These are phyloP conservation scores for Scolopax bukidnonensis DNA, from an alignment of 2,797 vertebrate genomes.

Conservation along the genomic window DNA sequence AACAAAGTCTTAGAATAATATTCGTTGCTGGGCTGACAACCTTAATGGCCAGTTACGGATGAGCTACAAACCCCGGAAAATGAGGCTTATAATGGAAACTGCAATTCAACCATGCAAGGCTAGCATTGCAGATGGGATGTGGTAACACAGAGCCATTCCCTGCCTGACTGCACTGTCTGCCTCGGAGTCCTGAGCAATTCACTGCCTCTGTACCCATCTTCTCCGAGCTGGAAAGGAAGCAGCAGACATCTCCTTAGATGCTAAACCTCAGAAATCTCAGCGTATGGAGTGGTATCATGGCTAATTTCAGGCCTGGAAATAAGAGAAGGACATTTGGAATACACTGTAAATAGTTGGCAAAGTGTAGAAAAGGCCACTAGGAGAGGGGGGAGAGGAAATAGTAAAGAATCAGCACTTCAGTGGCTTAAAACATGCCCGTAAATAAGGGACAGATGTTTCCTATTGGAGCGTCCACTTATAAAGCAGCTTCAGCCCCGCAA, in stretches of 20 bases:
- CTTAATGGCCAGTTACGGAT: conserved; percentile 22
- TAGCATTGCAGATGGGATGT: background rate
- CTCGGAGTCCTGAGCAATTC: background rate
- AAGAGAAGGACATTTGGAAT: conserved; percentile 12
- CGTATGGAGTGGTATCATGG: background rate
- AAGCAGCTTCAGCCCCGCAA: conserved; percentile 39
- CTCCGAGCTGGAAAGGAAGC: conserved; percentile 20
- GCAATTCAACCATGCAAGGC: conserved; percentile 12
- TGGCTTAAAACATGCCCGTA: conserved; percentile 12
- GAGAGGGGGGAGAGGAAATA: background rate
- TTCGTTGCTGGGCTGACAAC: conserved; percentile 34
- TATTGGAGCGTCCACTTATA: conserved; percentile 18
- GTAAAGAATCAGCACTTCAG: background rate
- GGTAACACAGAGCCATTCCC: background rate
- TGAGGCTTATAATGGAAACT: conserved; percentile 33
- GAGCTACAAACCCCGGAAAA: conserved; percentile 43
- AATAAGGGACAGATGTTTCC: conserved; percentile 68
- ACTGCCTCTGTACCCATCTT: background rate
- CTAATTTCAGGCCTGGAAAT: conserved; percentile 20
- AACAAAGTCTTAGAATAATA: conserved; percentile 35
- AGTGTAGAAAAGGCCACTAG: background rate
- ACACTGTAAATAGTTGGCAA: conserved; percentile 3
- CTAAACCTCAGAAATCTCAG: background rate
- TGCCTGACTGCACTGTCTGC: background rate
- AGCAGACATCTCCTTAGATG: background rate